Conservation (phyloP, 2,113 vertebrate genomes). For the Prionailurus bengalensis region DNA sequence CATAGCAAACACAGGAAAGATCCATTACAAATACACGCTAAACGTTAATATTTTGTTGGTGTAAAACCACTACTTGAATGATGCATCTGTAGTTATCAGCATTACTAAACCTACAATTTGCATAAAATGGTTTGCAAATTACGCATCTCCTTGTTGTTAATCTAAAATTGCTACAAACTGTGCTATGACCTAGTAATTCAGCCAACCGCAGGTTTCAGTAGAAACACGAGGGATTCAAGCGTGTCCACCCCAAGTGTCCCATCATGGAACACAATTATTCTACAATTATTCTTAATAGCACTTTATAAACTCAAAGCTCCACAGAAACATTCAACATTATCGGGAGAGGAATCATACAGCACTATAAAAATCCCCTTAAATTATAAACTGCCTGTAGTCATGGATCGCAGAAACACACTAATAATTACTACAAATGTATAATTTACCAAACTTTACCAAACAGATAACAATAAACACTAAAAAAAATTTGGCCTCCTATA, state of each 20-base stretch:
- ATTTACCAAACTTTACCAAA: slow-evolving; percentile 40
- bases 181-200: slow-evolving; percentile 58
- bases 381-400: slow-evolving; percentile 18
- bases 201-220: slow-evolving; percentile 36
- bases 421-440: slow-evolving; percentile 55
- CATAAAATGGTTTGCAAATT: slow-evolving; percentile 63
- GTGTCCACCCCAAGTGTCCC: slow-evolving; percentile 14
- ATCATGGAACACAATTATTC: slow-evolving; percentile 59
- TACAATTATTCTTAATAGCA: slow-evolving; percentile 44
- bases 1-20: slow-evolving; percentile 46
- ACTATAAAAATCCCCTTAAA: slow-evolving; percentile 47
- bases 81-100: slow-evolving; percentile 30
- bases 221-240: slow-evolving; percentile 15
- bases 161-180: slow-evolving; percentile 60
- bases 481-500: slow-evolving; percentile 28
- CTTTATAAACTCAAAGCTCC: slow-evolving; percentile 31
- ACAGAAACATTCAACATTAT: slow-evolving; percentile 21
- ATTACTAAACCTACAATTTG: slow-evolving; percentile 67
- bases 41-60: slow-evolving; percentile 63
- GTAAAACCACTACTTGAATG: slow-evolving; percentile 63
- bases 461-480: slow-evolving; percentile 34
- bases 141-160: slow-evolving; percentile 49
- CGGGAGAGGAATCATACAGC: neutral
- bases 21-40: slow-evolving; percentile 40
- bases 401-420: neutral